Conservation (phyloP, 2,113 vertebrate species). For the Gallinago undulata region DNA sequence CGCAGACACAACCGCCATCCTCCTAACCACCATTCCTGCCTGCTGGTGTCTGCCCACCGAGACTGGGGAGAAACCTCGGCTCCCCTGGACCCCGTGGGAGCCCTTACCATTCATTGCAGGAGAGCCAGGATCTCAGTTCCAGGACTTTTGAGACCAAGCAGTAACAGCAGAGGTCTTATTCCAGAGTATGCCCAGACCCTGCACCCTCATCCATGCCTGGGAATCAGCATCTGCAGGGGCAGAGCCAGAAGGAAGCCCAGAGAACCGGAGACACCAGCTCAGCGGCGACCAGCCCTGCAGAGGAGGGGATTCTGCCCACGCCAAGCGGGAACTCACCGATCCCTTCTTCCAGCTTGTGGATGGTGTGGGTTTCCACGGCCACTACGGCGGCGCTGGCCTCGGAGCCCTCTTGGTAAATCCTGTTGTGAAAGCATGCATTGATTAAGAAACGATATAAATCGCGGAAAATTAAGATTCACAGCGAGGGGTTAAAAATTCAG, state of each 20-base stretch:
- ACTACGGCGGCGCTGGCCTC: conserved; percentile 83
- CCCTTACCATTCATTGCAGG: conserved; percentile 31
- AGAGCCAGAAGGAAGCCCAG: conserved; percentile 27
- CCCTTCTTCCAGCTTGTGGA: conserved; percentile 83
- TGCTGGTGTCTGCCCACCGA: background rate
- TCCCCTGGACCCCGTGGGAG: background rate
- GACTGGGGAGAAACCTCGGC: background rate
- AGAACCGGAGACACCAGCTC: background rate
- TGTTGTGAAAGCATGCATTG: conserved; percentile 72
- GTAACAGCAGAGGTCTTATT: conserved; percentile 43
- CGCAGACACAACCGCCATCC: background rate
- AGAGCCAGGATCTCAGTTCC: conserved; percentile 36
- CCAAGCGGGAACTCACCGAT: conserved; percentile 74
- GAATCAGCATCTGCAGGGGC: conserved; percentile 41
- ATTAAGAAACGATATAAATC: conserved; percentile 36
- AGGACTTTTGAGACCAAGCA: conserved; percentile 45
- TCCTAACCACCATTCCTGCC: background rate
- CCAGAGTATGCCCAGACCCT: conserved; percentile 26
- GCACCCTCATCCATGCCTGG: conserved; percentile 29
- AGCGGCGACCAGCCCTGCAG: background rate
- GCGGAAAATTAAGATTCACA: conserved; percentile 35
- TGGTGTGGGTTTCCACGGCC: conserved; percentile 85
- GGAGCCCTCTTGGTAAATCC: conserved; percentile 81
- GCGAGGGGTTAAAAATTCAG: background rate
- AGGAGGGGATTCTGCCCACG: background rate